Base-by-base conservation (phyloP, 2,797 vertebrate genomes). In the Myotis myotis region DNA sequence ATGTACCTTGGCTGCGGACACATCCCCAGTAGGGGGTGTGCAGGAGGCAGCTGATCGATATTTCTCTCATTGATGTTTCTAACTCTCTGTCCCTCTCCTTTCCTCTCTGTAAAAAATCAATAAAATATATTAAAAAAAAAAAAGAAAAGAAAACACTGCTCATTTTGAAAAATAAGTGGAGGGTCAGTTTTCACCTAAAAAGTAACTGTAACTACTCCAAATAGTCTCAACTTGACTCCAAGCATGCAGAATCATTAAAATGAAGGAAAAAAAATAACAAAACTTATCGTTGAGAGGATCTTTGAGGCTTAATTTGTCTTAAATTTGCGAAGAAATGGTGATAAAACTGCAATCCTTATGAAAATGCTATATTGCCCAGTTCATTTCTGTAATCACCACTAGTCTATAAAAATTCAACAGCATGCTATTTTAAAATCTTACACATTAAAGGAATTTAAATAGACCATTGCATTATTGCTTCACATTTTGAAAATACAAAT, bases 401-500 rank as follows among this genome's bases (percentile, higher is more conserved):
- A 62, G 64, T 49, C 70, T 71, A 28, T 30, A 87, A 68, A 87
- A 57, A 53, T 0, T n/a, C 83, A 80, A 10, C 41, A 87, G 64
- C 22, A 38, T 86, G 44, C 16, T 83, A 4, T 71, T 95, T 36
- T 33, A 93, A 93, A 87, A 78, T 91, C 60, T 13, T 68, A 8
- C 9, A 10, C 20, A 53, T 89, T 86, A 87, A 96, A 38, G 5
- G 5, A 75, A 91, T 92, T 89, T 70, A 91, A 95, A 86, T 44
- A 51, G 19, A 76, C 4, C 7, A 10, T 53, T 79, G 25, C 2
- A 66, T 51, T 70, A 80, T 47, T 86, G 25, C 10, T 64, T 74
- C n/a, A 66, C 72, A 70, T 80, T 78, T 87, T 78, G 70, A 87
- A 96, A 91, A 64, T 60, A 84, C 9, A 91, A 84, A 84, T 71